These are phyloP conservation scores for Tachina fera DNA, from an alignment of 2,888 invertebrate species.

Conservation along the genomic window DNA sequence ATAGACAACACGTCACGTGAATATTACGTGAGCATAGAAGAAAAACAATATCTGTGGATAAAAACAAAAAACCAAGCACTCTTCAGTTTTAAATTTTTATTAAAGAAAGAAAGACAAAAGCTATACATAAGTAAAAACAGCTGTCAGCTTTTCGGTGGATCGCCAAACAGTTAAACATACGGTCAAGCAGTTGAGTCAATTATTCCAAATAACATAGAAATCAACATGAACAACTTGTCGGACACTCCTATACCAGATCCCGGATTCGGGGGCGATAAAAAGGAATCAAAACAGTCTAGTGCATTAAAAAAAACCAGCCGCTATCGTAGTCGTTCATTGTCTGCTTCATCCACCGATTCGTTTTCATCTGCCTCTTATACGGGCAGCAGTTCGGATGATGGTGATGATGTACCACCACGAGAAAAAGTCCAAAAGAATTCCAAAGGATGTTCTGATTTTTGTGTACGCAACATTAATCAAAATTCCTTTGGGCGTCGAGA, in stretches of 20 bases:
- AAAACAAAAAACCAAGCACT: conserved; percentile 48
- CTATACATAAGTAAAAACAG: conserved; percentile 43
- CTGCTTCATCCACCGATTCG: conserved; percentile 97
- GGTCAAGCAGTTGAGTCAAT: conserved; percentile 27
- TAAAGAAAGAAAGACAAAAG: conserved; percentile 12
- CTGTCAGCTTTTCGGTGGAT: conserved; percentile 46
- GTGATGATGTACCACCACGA: conserved; percentile 95
- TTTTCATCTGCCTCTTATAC: conserved; percentile 92
- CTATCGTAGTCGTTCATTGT: conserved; percentile 94
- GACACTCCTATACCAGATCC: conserved; percentile 81
- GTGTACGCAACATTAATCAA: conserved; percentile 94
- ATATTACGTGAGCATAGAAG: conserved; percentile 72
- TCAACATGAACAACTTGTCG: conserved; percentile 78
- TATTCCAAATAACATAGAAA: conserved; percentile 33
- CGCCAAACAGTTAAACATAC: conserved; percentile 20
- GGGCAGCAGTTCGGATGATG: conserved; percentile 94
- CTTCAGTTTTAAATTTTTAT: conserved; percentile 31
- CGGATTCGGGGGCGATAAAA: conserved; percentile 79
- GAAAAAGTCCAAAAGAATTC: conserved; percentile 96
- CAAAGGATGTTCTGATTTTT: conserved; percentile 93
- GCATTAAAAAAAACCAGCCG: conserved; percentile 94
- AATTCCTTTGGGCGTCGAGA: conserved; percentile 97
- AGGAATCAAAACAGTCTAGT: conserved; percentile 84
- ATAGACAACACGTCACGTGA: conserved; percentile 75
- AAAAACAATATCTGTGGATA: conserved; percentile 44